phyloP scores from a whole-genome alignment of 1,140 invertebrate species.

The Anthonomus grandis region DNA sequence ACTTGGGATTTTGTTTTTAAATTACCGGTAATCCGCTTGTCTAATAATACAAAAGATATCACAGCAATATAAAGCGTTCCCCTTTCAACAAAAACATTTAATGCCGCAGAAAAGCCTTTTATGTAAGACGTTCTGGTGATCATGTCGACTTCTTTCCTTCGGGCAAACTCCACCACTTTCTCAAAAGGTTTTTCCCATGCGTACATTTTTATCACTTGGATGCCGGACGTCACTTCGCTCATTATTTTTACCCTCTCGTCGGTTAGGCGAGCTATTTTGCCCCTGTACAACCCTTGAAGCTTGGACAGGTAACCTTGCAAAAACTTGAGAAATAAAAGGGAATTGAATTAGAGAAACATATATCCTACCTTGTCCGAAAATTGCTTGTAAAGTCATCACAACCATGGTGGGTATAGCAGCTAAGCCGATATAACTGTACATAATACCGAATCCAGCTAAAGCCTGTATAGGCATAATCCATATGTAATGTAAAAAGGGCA shows the following conservation, averaged over 20 bases:
- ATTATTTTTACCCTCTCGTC: constrained; percentile 62
- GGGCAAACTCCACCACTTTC: constrained; percentile 58
- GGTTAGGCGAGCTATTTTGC: constrained; percentile 53
- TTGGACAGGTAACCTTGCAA: constrained; percentile 65
- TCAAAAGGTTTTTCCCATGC: constrained; percentile 82
- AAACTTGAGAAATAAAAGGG: constrained; percentile 12
- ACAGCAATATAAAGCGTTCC: constrained; percentile 69
- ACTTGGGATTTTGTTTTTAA: background rate
- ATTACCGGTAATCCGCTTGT: constrained; percentile 58
- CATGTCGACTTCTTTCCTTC: constrained; percentile 62
- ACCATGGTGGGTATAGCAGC: constrained; percentile 60
- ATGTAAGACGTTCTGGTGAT: constrained; percentile 67
- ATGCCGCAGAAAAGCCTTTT: constrained; percentile 64
- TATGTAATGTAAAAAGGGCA: constrained; percentile 53
- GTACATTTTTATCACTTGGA: constrained; percentile 81
- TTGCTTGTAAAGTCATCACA: constrained; percentile 60
- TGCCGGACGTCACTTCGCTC: constrained; percentile 57
- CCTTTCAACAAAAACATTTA: constrained; percentile 65
- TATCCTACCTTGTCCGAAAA: constrained; percentile 59
- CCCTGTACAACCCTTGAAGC: constrained; percentile 59
- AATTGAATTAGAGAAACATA: background rate
- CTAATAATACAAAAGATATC: constrained; percentile 61
- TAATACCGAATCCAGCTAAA: constrained; percentile 66
- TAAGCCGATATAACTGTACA: constrained; percentile 61
- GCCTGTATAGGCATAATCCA: constrained; percentile 40